Evolutionary conservation across 2,888 invertebrate genomes (phyloP), one percentile per base, ranked within the genome.

Genomic region (Bembecia ichneumoniformis): DNA sequence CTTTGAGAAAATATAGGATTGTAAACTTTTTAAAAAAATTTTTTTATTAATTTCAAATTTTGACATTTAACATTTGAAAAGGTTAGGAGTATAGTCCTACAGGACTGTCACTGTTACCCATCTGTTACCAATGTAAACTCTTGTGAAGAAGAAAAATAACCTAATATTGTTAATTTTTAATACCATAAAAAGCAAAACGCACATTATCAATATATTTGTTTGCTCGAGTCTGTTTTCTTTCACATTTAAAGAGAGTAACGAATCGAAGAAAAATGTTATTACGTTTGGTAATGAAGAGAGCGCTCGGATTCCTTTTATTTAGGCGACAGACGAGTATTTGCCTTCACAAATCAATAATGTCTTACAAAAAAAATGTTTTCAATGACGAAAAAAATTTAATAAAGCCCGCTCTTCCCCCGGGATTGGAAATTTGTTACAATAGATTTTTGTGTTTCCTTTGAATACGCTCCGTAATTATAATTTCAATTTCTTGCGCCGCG

Each of bases 361-460:
- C 28, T 28, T 9, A 28, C 28, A 28, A 28, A 53, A 52, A 43
- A 54, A 57, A 54, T 56, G 52, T 56, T 54, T 52, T 46, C 55
- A 53, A 53, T 54, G 50, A 46, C 53, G 50, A 50, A 51, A 58
- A 59, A 55, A 54, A 56, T 56, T 58, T 57, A 57, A 59, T 58
- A 58, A 59, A 57, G 52, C 53, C 48, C 51, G 46, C 52, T 49
- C n/a, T n/a, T n/a, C 16, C 50, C 49, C 52, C 54, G 51, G 52
- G 52, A 54, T 57, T 53, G 57, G 54, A 55, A 59, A 56, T 52
- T 55, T 49, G 46, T 51, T 52, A 60, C 58, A 57, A 54, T 54
- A 53, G 52, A 47, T 55, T 49, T 47, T 53, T 57, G 50, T 50
- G 49, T 52, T 51, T 51, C 15, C 36, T 50, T 52, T 49, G 17